These are phyloP conservation scores for Calcarius lapponicus DNA, from an alignment of 2,797 vertebrate species.

Conservation along the genomic window DNA sequence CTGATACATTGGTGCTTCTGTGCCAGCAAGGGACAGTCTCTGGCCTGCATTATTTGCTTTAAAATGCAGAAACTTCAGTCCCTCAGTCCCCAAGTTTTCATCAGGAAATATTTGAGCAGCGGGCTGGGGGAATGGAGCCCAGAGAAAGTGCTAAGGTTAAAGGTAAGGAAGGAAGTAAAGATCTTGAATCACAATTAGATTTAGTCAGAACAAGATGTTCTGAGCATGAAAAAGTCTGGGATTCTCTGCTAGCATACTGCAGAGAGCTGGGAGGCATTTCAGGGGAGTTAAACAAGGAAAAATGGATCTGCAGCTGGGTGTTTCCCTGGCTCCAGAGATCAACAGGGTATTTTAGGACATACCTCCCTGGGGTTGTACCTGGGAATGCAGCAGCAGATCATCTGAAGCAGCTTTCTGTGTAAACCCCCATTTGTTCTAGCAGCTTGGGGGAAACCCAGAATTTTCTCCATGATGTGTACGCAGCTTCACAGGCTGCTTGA, in stretches of 20 bases:
- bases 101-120: background rate
- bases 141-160: background rate
- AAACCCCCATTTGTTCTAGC: background rate
- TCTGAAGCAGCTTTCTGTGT: background rate
- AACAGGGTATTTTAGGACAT: background rate
- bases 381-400: background rate
- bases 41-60: background rate
- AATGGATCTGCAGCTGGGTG: background rate
- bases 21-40: background rate
- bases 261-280: background rate
- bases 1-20: background rate
- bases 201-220: background rate
- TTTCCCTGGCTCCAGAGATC: background rate
- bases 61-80: background rate
- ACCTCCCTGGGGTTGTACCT: background rate
- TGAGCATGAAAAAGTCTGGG: background rate
- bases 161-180: background rate
- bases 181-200: background rate
- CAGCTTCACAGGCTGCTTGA: conserved; percentile 2
- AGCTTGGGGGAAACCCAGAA: background rate
- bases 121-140: background rate
- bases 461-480: background rate
- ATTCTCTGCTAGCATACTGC: background rate
- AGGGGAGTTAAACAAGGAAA: background rate
- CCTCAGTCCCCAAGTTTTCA: background rate